These are phyloP conservation scores for Melinaea marsaeus DNA, from an alignment of 2,888 invertebrate species.

Conservation along the genomic window DNA sequence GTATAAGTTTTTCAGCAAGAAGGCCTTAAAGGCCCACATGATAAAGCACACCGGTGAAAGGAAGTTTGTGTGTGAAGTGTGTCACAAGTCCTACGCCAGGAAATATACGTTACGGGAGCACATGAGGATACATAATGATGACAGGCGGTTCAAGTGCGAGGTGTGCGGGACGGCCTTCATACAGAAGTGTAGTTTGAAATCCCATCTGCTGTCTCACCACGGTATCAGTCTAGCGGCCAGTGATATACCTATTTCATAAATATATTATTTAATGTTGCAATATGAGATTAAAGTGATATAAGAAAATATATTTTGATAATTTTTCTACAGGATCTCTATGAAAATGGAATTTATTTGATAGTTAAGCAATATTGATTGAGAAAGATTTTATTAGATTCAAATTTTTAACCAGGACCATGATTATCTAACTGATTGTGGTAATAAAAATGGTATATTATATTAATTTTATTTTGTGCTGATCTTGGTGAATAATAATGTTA, in stretches of 20 bases:
- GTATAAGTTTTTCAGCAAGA: slow-evolving; percentile 72
- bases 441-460: too few relatives aligned
- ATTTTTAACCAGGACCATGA: too few relatives aligned
- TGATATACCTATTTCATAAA: slow-evolving; percentile 43
- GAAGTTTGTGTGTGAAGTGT: slow-evolving; percentile 59
- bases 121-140: slow-evolving; percentile 67
- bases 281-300: not conserved
- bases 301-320: too few relatives aligned
- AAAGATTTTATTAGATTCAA: too few relatives aligned
- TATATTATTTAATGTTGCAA: slow-evolving; percentile 1
- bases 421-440: too few relatives aligned
- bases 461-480: too few relatives aligned
- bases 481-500: too few relatives aligned
- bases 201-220: slow-evolving; percentile 62
- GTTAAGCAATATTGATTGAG: too few relatives aligned
- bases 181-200: slow-evolving; percentile 65
- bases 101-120: slow-evolving; percentile 58
- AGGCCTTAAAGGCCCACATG: slow-evolving; percentile 73
- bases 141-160: slow-evolving; percentile 59
- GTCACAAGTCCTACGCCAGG: slow-evolving; percentile 65
- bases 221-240: slow-evolving; percentile 59
- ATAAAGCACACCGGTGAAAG: slow-evolving; percentile 67
- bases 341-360: too few relatives aligned
- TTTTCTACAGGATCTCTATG: too few relatives aligned
- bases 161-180: slow-evolving; percentile 58